Evolutionary conservation across 2,888 invertebrate species (phyloP).

Genomic region (Scaptomyza parva): DNA sequence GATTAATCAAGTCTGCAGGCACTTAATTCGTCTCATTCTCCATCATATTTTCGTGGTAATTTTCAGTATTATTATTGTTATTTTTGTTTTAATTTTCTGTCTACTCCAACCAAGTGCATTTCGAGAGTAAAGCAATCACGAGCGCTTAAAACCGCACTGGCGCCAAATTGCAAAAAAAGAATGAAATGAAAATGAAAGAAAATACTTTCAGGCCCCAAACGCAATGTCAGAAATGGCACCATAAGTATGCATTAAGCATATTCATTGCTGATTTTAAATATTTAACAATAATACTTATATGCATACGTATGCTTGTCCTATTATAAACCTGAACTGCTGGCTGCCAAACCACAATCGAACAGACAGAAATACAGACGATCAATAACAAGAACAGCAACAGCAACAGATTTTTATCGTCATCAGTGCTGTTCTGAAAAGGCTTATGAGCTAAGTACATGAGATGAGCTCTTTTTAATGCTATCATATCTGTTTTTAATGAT

Average conservation of each 20-base stretch:
- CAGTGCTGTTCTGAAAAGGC: conserved; percentile 14
- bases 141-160: conserved; percentile 52
- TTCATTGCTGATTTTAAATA: conserved; percentile 37
- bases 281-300: conserved; percentile 31
- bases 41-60: conserved; percentile 29
- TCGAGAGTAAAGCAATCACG: conserved; percentile 63
- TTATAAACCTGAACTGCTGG: conserved; percentile 7
- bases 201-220: conserved; percentile 18
- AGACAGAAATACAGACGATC: conserved; percentile 10
- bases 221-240: conserved; percentile 5
- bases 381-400: neutral
- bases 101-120: conserved; percentile 23
- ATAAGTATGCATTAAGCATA: conserved; percentile 51
- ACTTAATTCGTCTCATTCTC: conserved; percentile 29
- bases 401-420: conserved; percentile 31
- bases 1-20: conserved; percentile 56
- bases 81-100: neutral
- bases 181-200: conserved; percentile 23
- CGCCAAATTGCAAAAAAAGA: conserved; percentile 48
- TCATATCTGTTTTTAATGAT: conserved; percentile 37
- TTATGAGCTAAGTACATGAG: conserved; percentile 26
- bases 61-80: conserved; percentile 4
- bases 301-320: neutral
- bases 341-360: conserved; percentile 36
- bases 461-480: conserved; percentile 34